phyloP scores from a whole-genome alignment of 2,888 invertebrate species.

The Acronicta alni region DNA sequence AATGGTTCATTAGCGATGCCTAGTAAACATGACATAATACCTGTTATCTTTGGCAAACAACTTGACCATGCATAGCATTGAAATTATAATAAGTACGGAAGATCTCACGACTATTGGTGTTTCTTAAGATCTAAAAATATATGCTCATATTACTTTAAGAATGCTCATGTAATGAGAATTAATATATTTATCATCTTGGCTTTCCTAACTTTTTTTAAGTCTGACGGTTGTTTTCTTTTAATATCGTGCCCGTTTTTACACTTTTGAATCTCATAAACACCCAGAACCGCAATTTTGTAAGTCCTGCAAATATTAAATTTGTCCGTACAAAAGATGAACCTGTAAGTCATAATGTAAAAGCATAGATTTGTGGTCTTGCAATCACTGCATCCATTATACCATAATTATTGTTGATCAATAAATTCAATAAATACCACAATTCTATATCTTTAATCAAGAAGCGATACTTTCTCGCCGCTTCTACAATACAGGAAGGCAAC shows the following conservation, averaged over 20 bases:
- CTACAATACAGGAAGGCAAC: slow-evolving; percentile 18
- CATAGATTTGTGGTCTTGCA: too few species aligned
- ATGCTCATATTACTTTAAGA: slow-evolving; percentile 2
- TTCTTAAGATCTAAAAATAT: slow-evolving; percentile 4
- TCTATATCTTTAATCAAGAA: neutral
- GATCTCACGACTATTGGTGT: slow-evolving; percentile 2
- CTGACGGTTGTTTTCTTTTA: too few species aligned
- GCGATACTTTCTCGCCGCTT: slow-evolving; percentile 9
- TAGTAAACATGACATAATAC: slow-evolving; percentile 30
- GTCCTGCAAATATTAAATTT: too few species aligned
- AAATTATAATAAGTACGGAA: slow-evolving; percentile 27
- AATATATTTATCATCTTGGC: neutral
- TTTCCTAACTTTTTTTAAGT: too few species aligned
- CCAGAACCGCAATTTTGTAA: too few species aligned
- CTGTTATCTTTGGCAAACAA: slow-evolving; percentile 19
- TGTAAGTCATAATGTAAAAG: too few species aligned
- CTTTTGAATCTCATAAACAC: too few species aligned
- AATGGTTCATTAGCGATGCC: slow-evolving; percentile 8
- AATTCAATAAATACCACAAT: neutral
- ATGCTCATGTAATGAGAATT: neutral
- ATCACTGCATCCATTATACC: too few species aligned
- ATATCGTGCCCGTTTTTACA: too few species aligned
- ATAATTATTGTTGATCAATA: neutral
- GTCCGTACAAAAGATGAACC: too few species aligned
- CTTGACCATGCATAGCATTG: slow-evolving; percentile 15